phyloP scores from a whole-genome alignment of 1,140 invertebrate genomes.

The Drosophila kikkawai region DNA sequence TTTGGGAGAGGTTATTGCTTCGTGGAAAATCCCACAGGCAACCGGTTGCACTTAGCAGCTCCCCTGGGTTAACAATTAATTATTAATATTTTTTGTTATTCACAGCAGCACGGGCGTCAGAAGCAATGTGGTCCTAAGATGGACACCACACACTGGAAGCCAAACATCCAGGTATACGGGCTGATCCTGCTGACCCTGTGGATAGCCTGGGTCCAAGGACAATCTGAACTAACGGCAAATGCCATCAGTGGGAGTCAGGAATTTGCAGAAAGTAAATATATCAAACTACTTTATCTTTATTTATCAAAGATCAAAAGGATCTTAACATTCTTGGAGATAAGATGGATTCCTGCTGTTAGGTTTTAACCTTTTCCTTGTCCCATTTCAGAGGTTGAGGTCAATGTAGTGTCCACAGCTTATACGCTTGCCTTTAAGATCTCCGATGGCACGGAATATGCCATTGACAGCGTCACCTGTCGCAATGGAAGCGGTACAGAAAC shows the following conservation, averaged over 20 bases:
- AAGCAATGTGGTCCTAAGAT: slow-evolving; percentile 69
- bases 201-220: slow-evolving; percentile 31
- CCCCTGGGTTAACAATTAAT: slow-evolving; percentile 1
- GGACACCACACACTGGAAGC: slow-evolving; percentile 34
- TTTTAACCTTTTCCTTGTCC: background rate
- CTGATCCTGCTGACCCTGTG: slow-evolving; percentile 38
- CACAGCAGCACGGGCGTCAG: slow-evolving; percentile 21
- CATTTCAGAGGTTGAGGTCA: slow-evolving; percentile 37
- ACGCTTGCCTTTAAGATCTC: slow-evolving; percentile 53
- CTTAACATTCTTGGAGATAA: too few relatives aligned
- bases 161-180: slow-evolving; percentile 28
- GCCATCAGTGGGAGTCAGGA: slow-evolving; percentile 19
- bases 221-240: slow-evolving; percentile 4
- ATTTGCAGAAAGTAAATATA: slow-evolving; percentile 30
- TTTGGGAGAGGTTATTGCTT: slow-evolving; percentile 38
- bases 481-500: slow-evolving; percentile 17
- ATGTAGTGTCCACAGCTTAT: slow-evolving; percentile 44
- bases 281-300: too few relatives aligned
- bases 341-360: too few relatives aligned
- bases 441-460: slow-evolving; percentile 47
- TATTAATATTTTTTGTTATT: slow-evolving; percentile 23
- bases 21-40: slow-evolving; percentile 25
- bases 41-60: slow-evolving; percentile 33
- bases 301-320: background rate
- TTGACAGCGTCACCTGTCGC: slow-evolving; percentile 53